Percentiles rank a stretch among this genome's conserved stretches.
These are phyloP conservation scores for Aldabrachelys gigantea DNA, from an alignment of 2,113 vertebrate species.

Conservation along the genomic window DNA sequence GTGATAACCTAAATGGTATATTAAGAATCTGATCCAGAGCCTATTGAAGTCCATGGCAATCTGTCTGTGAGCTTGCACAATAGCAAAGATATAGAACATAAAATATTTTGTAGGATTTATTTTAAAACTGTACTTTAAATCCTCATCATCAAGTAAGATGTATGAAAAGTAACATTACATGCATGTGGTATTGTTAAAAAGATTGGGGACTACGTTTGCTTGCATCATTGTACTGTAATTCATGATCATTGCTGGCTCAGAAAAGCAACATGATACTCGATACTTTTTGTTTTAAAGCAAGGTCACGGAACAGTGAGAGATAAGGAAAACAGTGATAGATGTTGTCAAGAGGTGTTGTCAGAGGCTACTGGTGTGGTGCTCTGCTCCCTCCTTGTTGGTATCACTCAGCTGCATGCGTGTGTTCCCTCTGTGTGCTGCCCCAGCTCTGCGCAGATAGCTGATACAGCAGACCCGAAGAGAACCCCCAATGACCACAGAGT, in stretches of 20 bases:
- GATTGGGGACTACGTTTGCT: neutral
- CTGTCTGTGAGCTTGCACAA: neutral
- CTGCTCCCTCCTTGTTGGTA: no score
- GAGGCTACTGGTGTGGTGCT: no score
- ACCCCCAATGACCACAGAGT: no score
- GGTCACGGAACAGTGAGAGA: neutral
- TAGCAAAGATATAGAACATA: neutral
- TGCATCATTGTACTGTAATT: neutral
- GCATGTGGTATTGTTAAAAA: neutral
- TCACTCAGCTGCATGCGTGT: no score
- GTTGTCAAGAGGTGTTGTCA: no score
- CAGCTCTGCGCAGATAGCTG: no score
- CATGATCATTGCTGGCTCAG: neutral
- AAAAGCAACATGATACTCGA: neutral
- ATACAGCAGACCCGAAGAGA: no score
- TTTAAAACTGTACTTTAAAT: neutral
- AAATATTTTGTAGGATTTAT: neutral
- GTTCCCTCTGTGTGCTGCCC: no score
- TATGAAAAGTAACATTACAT: neutral
- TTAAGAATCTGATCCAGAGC: neutral
- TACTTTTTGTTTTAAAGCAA: neutral
- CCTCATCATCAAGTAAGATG: neutral
- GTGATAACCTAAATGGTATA: neutral
- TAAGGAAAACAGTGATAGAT: neutral
- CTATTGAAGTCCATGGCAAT: neutral